These are phyloP conservation scores for Eilema caniola DNA, from an alignment of 2,888 invertebrate species.

Conservation along the genomic window DNA sequence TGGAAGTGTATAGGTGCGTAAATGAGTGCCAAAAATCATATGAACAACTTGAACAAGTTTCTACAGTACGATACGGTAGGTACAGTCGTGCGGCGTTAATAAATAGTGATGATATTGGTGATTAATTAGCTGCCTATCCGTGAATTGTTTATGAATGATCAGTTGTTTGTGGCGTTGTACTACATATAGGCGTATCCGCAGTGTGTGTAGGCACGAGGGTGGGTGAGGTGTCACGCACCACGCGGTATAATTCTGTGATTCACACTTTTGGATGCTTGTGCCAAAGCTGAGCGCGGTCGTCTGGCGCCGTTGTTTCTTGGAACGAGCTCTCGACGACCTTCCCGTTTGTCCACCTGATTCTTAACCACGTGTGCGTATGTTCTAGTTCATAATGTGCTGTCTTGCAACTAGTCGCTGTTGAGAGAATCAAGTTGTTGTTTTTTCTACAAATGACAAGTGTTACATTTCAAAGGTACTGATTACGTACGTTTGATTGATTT, in stretches of 20 bases:
- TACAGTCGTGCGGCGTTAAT: slow-evolving; percentile 40
- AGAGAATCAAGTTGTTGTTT: slow-evolving; percentile 70
- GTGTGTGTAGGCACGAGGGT: slow-evolving; percentile 53
- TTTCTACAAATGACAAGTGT: slow-evolving; percentile 49
- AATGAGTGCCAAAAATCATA: background rate
- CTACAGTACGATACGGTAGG: too few species aligned
- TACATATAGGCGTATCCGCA: slow-evolving; percentile 44
- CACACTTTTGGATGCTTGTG: slow-evolving; percentile 60
- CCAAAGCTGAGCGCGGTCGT: slow-evolving; percentile 57
- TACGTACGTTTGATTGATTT: slow-evolving; percentile 77
- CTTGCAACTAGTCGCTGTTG: slow-evolving; percentile 84
- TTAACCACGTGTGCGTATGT: slow-evolving; percentile 73
- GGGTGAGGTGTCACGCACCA: slow-evolving; percentile 30
- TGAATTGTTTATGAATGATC: slow-evolving; percentile 75
- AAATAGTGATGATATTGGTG: slow-evolving; percentile 53
- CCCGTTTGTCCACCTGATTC: slow-evolving; percentile 71
- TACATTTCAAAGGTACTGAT: slow-evolving; percentile 53
- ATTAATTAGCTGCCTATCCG: slow-evolving; percentile 54
- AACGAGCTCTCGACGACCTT: slow-evolving; percentile 75
- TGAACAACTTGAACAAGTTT: too few species aligned
- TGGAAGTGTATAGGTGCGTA: background rate
- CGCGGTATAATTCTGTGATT: slow-evolving; percentile 45
- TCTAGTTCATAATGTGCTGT: slow-evolving; percentile 65
- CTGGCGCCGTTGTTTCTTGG: slow-evolving; percentile 78
- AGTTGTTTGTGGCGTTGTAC: slow-evolving; percentile 62